Evolutionary conservation across 1,140 invertebrate genomes (phyloP).

Genomic region (Harlomillsia oculata): DNA sequence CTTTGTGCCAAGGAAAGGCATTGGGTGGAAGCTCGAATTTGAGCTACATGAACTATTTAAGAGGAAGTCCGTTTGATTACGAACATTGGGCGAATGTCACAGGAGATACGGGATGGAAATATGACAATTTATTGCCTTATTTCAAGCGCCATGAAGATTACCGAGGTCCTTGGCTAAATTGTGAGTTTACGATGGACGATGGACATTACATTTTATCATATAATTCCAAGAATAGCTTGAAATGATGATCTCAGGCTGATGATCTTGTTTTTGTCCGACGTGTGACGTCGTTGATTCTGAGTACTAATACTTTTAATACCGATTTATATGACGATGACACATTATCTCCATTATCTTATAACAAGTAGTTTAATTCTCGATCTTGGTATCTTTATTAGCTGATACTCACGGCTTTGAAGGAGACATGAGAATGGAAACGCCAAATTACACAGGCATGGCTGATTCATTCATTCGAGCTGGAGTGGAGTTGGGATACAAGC

Average conservation of each 20-base stretch:
- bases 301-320: too few relatives aligned
- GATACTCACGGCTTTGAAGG: constrained; percentile 13
- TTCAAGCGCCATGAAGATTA: constrained; percentile 73
- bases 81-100: constrained; percentile 48
- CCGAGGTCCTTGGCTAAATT: constrained; percentile 9
- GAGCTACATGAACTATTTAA: constrained; percentile 56
- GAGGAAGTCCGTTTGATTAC: constrained; percentile 54
- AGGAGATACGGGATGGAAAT: constrained; percentile 48
- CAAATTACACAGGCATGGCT: constrained; percentile 5
- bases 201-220: too few relatives aligned
- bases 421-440: constrained; percentile 9
- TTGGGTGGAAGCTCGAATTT: constrained; percentile 51
- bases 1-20: constrained; percentile 39
- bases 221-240: too few relatives aligned
- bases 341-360: too few relatives aligned
- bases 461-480: constrained; percentile 3
- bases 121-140: constrained; percentile 58
- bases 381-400: constrained; percentile 15
- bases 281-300: too few relatives aligned
- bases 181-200: too few relatives aligned
- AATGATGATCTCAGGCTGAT: too few relatives aligned
- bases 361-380: too few relatives aligned
- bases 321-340: too few relatives aligned
- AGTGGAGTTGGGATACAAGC: constrained; percentile 6
- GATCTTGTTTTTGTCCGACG: too few relatives aligned